These are phyloP conservation scores for Orthosia incerta DNA, from an alignment of 2,888 invertebrate genomes.

Conservation along the genomic window DNA sequence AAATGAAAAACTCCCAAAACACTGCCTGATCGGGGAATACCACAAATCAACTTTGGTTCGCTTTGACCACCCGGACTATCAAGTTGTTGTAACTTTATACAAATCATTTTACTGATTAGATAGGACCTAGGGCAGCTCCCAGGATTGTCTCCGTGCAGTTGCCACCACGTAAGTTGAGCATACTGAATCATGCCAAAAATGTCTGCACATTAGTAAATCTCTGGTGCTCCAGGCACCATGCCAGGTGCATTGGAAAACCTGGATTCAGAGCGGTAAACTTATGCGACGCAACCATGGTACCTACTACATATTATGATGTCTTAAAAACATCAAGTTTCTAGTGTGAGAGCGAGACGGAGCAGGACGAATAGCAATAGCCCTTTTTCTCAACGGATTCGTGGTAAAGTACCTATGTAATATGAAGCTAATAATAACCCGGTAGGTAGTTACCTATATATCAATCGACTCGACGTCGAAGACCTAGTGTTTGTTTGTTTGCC, in stretches of 20 bases:
- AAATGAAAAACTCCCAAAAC: no score
- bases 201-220: neutral
- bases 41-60: no score
- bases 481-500: constrained; percentile 50
- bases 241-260: neutral
- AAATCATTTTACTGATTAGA: no score
- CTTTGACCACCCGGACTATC: no score
- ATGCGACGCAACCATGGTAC: neutral
- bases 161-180: neutral
- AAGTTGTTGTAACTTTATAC: no score
- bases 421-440: constrained; percentile 8
- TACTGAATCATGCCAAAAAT: neutral
- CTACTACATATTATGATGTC: no score
- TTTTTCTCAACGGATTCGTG: no score
- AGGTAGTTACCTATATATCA: neutral
- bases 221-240: neutral
- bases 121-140: no score
- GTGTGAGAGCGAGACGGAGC: no score
- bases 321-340: no score
- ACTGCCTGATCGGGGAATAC: no score
- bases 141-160: neutral
- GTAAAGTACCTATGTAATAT: neutral
- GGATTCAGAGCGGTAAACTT: neutral
- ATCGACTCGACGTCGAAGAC: constrained; percentile 32
- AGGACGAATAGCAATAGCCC: no score